These are phyloP conservation scores for Ferdinandea cuprea DNA, from an alignment of 2,888 invertebrate genomes.

Conservation along the genomic window DNA sequence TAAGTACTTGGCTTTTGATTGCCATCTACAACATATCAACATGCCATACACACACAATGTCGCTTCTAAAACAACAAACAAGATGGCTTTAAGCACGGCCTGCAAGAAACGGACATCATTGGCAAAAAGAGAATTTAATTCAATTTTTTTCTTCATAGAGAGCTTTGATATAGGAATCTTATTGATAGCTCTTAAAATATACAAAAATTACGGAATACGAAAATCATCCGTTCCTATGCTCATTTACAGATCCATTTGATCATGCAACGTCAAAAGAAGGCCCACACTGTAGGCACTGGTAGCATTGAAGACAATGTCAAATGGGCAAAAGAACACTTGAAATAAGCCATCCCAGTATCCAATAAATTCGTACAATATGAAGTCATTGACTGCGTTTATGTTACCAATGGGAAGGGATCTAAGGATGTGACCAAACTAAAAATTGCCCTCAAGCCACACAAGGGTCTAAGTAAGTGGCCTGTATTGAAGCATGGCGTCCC, in stretches of 20 bases:
- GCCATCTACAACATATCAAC: no score
- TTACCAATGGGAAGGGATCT: slow-evolving; percentile 99
- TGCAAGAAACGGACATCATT: slow-evolving; percentile 99
- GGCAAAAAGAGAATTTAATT: slow-evolving; percentile 98
- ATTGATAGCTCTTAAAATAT: no score
- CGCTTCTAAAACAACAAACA: slow-evolving; percentile 87
- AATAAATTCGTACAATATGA: slow-evolving; percentile 98
- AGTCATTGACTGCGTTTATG: slow-evolving; percentile 99
- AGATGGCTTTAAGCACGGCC: slow-evolving; percentile 99
- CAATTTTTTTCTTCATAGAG: no score
- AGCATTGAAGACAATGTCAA: slow-evolving; percentile 97
- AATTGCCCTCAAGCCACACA: slow-evolving; percentile 99
- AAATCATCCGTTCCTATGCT: slow-evolving; percentile 96
- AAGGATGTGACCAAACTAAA: slow-evolving; percentile 99
- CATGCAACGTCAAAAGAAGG: slow-evolving; percentile 99
- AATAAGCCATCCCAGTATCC: slow-evolving; percentile 95
- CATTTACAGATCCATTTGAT: slow-evolving; percentile 99
- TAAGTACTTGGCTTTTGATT: no score
- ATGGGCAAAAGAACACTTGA: slow-evolving; percentile 98
- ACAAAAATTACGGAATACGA: slow-evolving; percentile 98
- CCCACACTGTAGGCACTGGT: slow-evolving; percentile 99
- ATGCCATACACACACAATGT: no score
- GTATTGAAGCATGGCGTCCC: slow-evolving; percentile 99
- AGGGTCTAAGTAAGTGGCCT: slow-evolving; percentile 99
- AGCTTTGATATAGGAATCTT: no score